Conservation (phyloP, 2,888 invertebrate genomes). For the Drosophila prostipennis region DNA sequence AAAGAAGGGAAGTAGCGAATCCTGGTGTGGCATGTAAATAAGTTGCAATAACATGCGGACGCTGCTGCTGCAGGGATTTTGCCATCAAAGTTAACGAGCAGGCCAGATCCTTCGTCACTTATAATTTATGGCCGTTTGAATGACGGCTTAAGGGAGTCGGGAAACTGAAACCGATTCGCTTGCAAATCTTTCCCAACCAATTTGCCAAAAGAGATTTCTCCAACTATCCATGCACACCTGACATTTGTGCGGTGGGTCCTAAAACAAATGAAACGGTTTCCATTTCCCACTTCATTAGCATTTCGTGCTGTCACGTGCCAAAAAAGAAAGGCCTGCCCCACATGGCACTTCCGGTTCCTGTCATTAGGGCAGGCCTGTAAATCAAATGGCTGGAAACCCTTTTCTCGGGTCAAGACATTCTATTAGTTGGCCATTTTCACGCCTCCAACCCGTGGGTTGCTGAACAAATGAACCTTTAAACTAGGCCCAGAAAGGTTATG, state of each 20-base stretch:
- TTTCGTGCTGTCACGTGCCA: slow-evolving; percentile 36
- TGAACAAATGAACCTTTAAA: slow-evolving; percentile 54
- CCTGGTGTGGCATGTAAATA: slow-evolving; percentile 49
- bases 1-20: neutral
- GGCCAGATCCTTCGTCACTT: slow-evolving; percentile 56
- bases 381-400: slow-evolving; percentile 51
- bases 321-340: slow-evolving; percentile 24
- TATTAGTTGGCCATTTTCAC: slow-evolving; percentile 75
- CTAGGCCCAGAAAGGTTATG: slow-evolving; percentile 37
- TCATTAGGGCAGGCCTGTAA: slow-evolving; percentile 48
- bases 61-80: slow-evolving; percentile 54
- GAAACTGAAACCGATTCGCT: slow-evolving; percentile 38
- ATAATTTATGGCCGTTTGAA: slow-evolving; percentile 71
- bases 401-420: slow-evolving; percentile 51
- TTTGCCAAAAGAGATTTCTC: slow-evolving; percentile 31
- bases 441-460: slow-evolving; percentile 44
- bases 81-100: slow-evolving; percentile 63
- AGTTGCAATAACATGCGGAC: slow-evolving; percentile 19
- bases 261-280: slow-evolving; percentile 54
- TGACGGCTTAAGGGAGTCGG: slow-evolving; percentile 40
- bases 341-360: slow-evolving; percentile 40
- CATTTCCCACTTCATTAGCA: slow-evolving; percentile 43
- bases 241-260: slow-evolving; percentile 6
- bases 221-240: slow-evolving; percentile 17
- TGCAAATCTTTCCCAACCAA: slow-evolving; percentile 21